Percentiles rank a stretch among this genome's conserved stretches.
Evolutionary conservation across 2,888 invertebrate species (phyloP).

Genomic region (Corbicula japonica): DNA sequence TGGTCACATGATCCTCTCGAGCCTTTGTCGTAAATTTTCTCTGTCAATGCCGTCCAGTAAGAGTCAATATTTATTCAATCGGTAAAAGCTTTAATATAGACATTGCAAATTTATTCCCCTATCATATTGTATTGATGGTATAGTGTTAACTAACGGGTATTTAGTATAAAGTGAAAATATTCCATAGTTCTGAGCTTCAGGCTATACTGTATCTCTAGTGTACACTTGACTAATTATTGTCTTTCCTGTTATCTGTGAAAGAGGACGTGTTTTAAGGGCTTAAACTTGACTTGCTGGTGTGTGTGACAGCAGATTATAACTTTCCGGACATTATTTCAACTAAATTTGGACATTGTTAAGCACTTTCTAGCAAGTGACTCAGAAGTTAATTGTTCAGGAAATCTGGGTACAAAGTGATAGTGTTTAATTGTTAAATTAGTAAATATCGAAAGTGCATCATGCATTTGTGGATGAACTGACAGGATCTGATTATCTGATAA

Average conservation of each 20-base stretch:
- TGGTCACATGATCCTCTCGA: conserved; percentile 59
- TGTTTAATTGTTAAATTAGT: conserved; percentile 28
- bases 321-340: conserved; percentile 31
- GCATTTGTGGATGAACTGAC: conserved; percentile 32
- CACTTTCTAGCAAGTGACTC: conserved; percentile 30
- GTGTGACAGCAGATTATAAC: conserved; percentile 22
- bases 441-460: conserved; percentile 27
- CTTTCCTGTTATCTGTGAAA: conserved; percentile 39
- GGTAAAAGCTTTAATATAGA: conserved; percentile 68
- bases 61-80: conserved; percentile 67
- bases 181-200: conserved; percentile 44
- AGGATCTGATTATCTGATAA: conserved; percentile 63
- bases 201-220: conserved; percentile 38
- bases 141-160: conserved; percentile 28
- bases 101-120: conserved; percentile 60
- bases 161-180: conserved; percentile 33
- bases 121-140: conserved; percentile 62
- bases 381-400: conserved; percentile 48
- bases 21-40: conserved; percentile 60
- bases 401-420: conserved; percentile 30
- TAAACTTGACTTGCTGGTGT: conserved; percentile 44
- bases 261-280: conserved; percentile 45
- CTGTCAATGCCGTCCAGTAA: conserved; percentile 60
- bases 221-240: conserved; percentile 43
- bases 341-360: conserved; percentile 42